Percentiles rank a stretch among this genome's conserved stretches.
These are phyloP conservation scores for Sphaerophoria taeniata DNA, from an alignment of 2,888 invertebrate species.

Conservation along the genomic window DNA sequence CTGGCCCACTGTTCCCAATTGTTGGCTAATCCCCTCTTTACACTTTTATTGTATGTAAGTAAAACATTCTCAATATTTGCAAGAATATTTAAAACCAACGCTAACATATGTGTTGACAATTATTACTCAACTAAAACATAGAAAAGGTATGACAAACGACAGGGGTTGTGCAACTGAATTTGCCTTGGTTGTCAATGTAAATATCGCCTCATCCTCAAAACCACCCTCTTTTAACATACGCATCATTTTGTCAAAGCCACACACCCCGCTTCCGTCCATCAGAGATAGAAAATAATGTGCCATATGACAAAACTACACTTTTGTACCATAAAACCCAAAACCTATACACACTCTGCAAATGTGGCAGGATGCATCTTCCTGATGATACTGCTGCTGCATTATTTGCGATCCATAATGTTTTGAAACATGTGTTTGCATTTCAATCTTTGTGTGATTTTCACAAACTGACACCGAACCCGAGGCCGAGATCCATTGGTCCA, in stretches of 20 bases:
- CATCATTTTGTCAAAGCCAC: constrained; percentile 31
- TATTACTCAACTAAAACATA: constrained; percentile 69
- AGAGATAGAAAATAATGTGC: constrained; percentile 36
- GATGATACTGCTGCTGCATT: constrained; percentile 41
- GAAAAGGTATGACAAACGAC: constrained; percentile 11
- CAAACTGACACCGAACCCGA: constrained; percentile 55
- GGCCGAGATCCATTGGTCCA: constrained; percentile 33
- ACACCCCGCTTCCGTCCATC: neutral
- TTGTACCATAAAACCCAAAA: constrained; percentile 39
- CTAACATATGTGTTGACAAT: constrained; percentile 73
- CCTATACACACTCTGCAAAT: neutral
- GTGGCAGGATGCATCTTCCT: constrained; percentile 50
- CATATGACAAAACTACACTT: constrained; percentile 62
- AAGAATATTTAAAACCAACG: constrained; percentile 69
- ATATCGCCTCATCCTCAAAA: constrained; percentile 13
- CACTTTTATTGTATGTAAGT: constrained; percentile 19
- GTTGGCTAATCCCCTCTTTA: neutral
- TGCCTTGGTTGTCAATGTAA: constrained; percentile 37
- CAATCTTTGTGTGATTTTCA: constrained; percentile 71
- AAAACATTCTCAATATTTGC: constrained; percentile 48
- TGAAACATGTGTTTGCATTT: constrained; percentile 74
- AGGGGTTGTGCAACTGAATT: neutral
- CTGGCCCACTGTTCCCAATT: neutral
- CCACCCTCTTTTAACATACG: constrained; percentile 28
- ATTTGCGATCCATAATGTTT: constrained; percentile 73